Conservation (phyloP, 1,140 invertebrate genomes). For the Batillaria attramentaria region DNA sequence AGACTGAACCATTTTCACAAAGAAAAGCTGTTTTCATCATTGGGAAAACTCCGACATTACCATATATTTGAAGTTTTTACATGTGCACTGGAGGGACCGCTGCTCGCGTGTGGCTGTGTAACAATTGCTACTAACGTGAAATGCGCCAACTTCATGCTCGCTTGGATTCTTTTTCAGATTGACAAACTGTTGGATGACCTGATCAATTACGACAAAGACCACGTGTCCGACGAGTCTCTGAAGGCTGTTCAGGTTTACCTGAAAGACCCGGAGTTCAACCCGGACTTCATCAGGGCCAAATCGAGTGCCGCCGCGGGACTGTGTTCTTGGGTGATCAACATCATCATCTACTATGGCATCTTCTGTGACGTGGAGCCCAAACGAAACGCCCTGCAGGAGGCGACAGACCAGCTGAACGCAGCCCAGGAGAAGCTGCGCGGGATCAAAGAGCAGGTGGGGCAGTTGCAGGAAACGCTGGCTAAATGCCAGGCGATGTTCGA, state of each 20-base stretch:
- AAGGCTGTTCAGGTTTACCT: conserved; percentile 94
- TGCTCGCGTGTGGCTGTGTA: too few relatives aligned
- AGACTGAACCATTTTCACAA: too few relatives aligned
- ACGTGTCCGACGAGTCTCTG: conserved; percentile 93
- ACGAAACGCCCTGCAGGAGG: conserved; percentile 88
- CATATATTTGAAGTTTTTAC: too few relatives aligned
- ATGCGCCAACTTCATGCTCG: too few relatives aligned
- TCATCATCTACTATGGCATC: conserved; percentile 91
- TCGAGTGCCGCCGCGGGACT: conserved; percentile 90
- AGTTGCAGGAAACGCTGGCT: conserved; percentile 88
- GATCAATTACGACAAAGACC: conserved; percentile 96
- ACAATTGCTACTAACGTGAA: too few relatives aligned
- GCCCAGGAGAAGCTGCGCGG: conserved; percentile 89
- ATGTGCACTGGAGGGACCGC: too few relatives aligned
- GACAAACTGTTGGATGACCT: conserved; percentile 91
- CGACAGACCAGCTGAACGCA: conserved; percentile 90
- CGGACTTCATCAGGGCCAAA: conserved; percentile 91
- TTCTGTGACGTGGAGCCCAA: conserved; percentile 98
- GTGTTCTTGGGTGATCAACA: conserved; percentile 97
- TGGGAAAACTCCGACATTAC: too few relatives aligned
- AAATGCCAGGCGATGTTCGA: conserved; percentile 86
- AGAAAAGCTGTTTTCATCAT: too few relatives aligned
- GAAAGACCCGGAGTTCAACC: conserved; percentile 90
- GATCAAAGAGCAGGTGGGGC: conserved; percentile 91
- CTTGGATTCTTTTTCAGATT: conserved; percentile 76